Conservation (phyloP, 2,888 invertebrate genomes). For the Cremastinae sp. region DNA sequence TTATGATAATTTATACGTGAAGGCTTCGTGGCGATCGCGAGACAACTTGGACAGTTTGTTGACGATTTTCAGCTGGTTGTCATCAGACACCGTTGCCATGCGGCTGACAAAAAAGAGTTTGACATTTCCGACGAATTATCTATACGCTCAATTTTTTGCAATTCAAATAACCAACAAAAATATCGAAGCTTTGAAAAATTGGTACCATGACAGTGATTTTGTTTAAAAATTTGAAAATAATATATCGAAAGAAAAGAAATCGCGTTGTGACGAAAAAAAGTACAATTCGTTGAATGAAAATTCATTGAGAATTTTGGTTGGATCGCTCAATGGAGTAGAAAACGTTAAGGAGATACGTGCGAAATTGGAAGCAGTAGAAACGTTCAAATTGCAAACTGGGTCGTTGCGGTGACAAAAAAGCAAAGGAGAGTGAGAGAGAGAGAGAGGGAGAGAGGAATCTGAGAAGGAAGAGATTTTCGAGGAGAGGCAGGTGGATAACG, state of each 20-base stretch:
- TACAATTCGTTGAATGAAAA: constrained; percentile 28
- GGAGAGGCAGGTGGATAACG: constrained; percentile 65
- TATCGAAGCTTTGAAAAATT: neutral
- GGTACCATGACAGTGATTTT: too few relatives aligned
- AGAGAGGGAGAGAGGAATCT: constrained; percentile 12
- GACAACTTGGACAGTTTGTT: constrained; percentile 56
- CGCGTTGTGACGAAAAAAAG: too few relatives aligned
- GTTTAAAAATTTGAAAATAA: too few relatives aligned
- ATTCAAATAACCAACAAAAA: constrained; percentile 1
- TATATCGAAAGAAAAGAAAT: too few relatives aligned
- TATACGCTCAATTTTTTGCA: neutral
- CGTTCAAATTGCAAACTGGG: constrained; percentile 8
- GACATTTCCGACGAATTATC: constrained; percentile 1
- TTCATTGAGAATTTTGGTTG: constrained; percentile 52
- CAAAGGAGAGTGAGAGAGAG: too few relatives aligned
- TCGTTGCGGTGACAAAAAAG: constrained; percentile 27
- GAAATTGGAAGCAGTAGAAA: constrained; percentile 6
- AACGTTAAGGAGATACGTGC: constrained; percentile 44
- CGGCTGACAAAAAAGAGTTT: constrained; percentile 23
- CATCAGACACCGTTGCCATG: constrained; percentile 52
- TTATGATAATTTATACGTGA: constrained; percentile 14
- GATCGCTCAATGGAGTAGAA: constrained; percentile 54
- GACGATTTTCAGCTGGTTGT: constrained; percentile 54
- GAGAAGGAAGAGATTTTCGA: constrained; percentile 33
- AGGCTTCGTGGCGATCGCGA: constrained; percentile 51